phyloP scores from a whole-genome alignment of 2,797 vertebrate genomes.

The Enteromius afrohamiltoni region DNA sequence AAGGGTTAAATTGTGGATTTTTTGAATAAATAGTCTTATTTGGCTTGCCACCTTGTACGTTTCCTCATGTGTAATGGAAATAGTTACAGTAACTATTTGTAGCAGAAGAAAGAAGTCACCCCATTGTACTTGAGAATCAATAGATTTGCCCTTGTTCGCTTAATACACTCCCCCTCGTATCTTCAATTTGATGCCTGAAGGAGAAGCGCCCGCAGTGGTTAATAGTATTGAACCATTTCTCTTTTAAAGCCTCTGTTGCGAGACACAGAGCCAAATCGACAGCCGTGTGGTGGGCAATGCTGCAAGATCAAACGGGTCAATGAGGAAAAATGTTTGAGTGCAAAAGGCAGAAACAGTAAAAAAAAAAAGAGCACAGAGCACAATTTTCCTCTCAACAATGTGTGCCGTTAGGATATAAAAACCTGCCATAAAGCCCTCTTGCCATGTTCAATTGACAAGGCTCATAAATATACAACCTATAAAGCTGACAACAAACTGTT shows the following conservation, averaged over 20 bases:
- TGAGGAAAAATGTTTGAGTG: constrained; percentile 62
- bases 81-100: constrained; percentile 34
- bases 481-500: constrained; percentile 46
- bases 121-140: constrained; percentile 62
- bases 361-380: constrained; percentile 53
- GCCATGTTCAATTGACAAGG: constrained; percentile 73
- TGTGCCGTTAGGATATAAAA: constrained; percentile 66
- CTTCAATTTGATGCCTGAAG: constrained; percentile 56
- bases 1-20: neutral
- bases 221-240: constrained; percentile 65
- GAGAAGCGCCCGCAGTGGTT: constrained; percentile 59
- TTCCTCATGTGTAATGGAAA: constrained; percentile 23
- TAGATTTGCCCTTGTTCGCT: constrained; percentile 57
- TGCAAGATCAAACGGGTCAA: constrained; percentile 64
- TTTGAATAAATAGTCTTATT: neutral
- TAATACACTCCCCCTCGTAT: constrained; percentile 56
- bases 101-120: constrained; percentile 35
- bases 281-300: constrained; percentile 59
- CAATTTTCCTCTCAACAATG: constrained; percentile 63
- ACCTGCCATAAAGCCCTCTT: constrained; percentile 68
- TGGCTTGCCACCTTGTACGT: neutral
- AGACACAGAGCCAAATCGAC: constrained; percentile 67
- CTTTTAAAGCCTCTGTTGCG: constrained; percentile 70
- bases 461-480: constrained; percentile 68
- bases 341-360: constrained; percentile 57